Conservation (phyloP, 92 coral and sea anemone species). For the Blastomussa wellsi region DNA sequence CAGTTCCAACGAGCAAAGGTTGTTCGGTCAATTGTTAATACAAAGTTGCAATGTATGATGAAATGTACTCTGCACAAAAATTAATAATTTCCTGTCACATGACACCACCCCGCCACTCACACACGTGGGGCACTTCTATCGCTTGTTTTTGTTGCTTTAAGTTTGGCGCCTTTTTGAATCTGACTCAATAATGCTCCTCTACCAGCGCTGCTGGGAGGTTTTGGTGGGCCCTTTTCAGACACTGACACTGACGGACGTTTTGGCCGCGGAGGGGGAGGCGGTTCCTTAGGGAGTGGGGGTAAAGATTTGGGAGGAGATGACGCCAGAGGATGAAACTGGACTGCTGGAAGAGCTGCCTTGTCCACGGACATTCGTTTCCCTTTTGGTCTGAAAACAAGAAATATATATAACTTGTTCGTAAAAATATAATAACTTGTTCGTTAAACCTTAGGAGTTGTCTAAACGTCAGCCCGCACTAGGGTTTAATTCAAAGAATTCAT, state of each 20-base stretch:
- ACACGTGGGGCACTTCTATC: conserved; percentile 89
- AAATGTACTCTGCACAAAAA: neutral
- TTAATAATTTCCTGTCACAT: neutral
- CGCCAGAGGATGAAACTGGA: conserved; percentile 42
- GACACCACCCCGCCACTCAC: neutral
- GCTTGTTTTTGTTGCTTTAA: conserved; percentile 63
- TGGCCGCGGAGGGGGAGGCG: conserved; percentile 26
- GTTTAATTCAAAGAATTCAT: too few species aligned
- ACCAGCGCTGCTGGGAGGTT: conserved; percentile 32
- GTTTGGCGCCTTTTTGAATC: conserved; percentile 79
- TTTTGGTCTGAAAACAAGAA: conserved; percentile 50
- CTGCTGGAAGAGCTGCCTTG: conserved; percentile 32
- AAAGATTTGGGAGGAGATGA: conserved; percentile 52
- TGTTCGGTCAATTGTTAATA: neutral
- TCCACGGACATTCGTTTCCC: conserved; percentile 50
- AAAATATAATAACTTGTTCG: neutral
- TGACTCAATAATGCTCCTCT: conserved; percentile 80
- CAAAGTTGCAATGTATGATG: neutral
- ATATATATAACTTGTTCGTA: too few species aligned
- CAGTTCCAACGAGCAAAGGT: neutral
- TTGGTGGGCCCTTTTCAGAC: conserved; percentile 15
- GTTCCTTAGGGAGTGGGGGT: conserved; percentile 49
- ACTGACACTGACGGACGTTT: neutral
- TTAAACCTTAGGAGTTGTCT: too few species aligned
- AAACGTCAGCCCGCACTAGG: too few species aligned